phyloP scores from a whole-genome alignment of 1,140 invertebrate genomes.

The Zaprionus camerounensis region DNA sequence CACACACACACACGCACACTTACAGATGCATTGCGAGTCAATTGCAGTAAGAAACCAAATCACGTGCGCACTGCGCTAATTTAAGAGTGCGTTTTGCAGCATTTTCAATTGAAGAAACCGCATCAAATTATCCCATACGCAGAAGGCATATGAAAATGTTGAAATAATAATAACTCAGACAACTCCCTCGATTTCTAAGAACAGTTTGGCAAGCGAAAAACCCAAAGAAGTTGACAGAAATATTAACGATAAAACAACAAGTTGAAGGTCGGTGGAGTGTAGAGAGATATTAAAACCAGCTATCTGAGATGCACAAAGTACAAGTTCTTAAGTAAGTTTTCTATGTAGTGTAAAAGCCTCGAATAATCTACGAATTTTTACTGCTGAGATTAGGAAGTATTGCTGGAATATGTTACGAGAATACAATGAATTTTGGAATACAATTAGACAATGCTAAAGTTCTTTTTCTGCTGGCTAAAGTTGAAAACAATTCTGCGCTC shows the following conservation, averaged over 20 bases:
- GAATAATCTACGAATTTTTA: no score
- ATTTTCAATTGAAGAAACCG: conserved; percentile 38
- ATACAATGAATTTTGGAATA: background rate
- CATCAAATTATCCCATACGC: conserved; percentile 23
- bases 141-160: conserved; percentile 48
- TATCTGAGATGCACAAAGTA: background rate
- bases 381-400: no score
- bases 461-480: background rate
- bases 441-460: background rate
- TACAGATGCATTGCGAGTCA: background rate
- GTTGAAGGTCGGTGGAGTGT: background rate
- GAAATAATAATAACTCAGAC: conserved; percentile 62
- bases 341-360: no score
- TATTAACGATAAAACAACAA: conserved; percentile 1
- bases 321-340: background rate
- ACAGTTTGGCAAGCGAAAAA: conserved; percentile 6
- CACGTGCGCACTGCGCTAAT: conserved; percentile 57
- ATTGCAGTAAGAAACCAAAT: conserved; percentile 36
- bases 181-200: background rate
- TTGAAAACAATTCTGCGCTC: background rate
- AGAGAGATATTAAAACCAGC: background rate
- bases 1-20: background rate
- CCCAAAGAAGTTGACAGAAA: background rate
- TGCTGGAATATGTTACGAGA: background rate
- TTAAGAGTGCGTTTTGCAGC: conserved; percentile 46